These are phyloP conservation scores for Hozukius guyotensis DNA, from an alignment of 2,797 vertebrate species.

Conservation along the genomic window DNA sequence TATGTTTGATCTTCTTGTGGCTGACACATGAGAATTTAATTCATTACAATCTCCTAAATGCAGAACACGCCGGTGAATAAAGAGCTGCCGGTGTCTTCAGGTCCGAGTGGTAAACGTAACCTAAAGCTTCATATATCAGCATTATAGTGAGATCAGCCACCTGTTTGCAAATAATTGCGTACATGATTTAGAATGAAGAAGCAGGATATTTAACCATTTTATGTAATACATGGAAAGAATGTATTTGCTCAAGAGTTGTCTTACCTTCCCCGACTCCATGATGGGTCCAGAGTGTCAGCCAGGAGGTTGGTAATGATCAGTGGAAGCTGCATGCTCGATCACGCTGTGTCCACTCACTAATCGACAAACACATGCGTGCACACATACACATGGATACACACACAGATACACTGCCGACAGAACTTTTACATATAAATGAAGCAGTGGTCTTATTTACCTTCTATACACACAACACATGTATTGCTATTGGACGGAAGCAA, in stretches of 20 bases:
- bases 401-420: not conserved
- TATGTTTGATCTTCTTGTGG: not conserved
- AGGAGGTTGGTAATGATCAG: slow-evolving; percentile 70
- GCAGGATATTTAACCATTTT: not conserved
- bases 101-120: not conserved
- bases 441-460: not conserved
- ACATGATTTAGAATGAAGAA: not conserved
- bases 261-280: slow-evolving; percentile 76
- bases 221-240: not conserved
- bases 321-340: slow-evolving; percentile 52
- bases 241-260: not conserved
- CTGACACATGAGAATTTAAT: not conserved
- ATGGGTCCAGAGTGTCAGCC: slow-evolving; percentile 54
- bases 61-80: not conserved
- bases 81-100: not conserved
- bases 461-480: not conserved
- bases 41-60: not conserved
- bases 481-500: not conserved
- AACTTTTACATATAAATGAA: not conserved
- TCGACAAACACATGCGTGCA: slow-evolving; percentile 9
- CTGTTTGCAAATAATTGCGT: not conserved
- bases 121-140: not conserved
- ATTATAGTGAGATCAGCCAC: not conserved
- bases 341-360: slow-evolving; percentile 69
- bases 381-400: slow-evolving; percentile 5